Evolutionary conservation across 2,113 vertebrate species (phyloP).

Genomic region (Rattus norvegicus): GRCr8 NC_086039.1:151596001-151596500

Average conservation of each 20-base stretch:
- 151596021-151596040: not conserved
- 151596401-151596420: not conserved
- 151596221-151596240: too few relatives aligned
- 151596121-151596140: not conserved
- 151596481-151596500: not conserved
- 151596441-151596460: not conserved
- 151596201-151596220: too few relatives aligned
- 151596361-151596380: not conserved
- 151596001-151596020: not conserved
- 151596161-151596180: not conserved
- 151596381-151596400: not conserved
- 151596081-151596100: not conserved
- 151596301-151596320: not conserved
- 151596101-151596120: not conserved
- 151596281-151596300: not conserved
- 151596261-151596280: not conserved
- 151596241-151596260: too few relatives aligned
- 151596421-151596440: not conserved
- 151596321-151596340: not conserved
- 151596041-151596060: not conserved
- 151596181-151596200: not conserved
- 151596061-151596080: not conserved
- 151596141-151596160: not conserved
- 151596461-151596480: not conserved
- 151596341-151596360: not conserved